phyloP scores from a whole-genome alignment of 2,113 vertebrate species.

The Calidris pygmaea region DNA sequence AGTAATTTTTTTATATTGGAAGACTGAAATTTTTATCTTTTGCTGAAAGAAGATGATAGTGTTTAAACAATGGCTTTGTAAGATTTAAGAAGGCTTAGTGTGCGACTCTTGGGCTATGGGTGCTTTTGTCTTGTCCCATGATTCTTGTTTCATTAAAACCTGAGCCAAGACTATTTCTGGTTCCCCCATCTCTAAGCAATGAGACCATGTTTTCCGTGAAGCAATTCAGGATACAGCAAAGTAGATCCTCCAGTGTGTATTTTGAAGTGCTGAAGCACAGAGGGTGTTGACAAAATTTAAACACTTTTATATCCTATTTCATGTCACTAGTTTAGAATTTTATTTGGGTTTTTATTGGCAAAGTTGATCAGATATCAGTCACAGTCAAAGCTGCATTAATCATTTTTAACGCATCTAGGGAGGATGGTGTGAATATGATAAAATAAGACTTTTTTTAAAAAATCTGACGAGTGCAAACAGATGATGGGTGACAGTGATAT shows the following conservation, averaged over 20 bases:
- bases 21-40: background rate
- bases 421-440: constrained; percentile 80
- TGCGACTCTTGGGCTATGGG: background rate
- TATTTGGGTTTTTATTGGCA: constrained; percentile 63
- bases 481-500: constrained; percentile 82
- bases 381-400: constrained; percentile 75
- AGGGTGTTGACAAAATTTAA: constrained; percentile 51
- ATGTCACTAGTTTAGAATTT: constrained; percentile 38
- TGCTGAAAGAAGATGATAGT: background rate
- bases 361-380: constrained; percentile 73
- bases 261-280: constrained; percentile 21
- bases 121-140: background rate
- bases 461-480: constrained; percentile 80
- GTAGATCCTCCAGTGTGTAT: background rate
- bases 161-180: constrained; percentile 32
- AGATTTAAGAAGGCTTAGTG: background rate
- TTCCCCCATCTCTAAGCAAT: background rate
- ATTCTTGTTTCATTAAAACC: background rate
- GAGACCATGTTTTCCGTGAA: constrained; percentile 2
- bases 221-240: background rate
- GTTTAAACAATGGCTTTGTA: background rate
- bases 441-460: constrained; percentile 75
- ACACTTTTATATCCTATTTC: constrained; percentile 40
- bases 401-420: constrained; percentile 76
- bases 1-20: background rate